phyloP scores from a whole-genome alignment of 2,113 vertebrate species.

The Ranitomeya imitator region DNA sequence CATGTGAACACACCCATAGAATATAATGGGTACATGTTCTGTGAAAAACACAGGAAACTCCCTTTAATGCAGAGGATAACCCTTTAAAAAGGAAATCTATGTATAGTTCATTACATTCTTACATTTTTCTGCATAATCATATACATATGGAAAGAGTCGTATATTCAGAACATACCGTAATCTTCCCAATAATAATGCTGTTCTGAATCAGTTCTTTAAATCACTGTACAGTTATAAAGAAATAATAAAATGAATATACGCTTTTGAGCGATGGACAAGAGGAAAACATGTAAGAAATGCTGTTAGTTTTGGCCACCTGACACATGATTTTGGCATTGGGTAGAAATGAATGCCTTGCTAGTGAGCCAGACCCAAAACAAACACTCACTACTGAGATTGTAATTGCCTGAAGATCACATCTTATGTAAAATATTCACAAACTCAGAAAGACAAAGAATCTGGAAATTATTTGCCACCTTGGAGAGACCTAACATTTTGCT shows the following conservation, averaged over 20 bases:
- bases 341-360: slow-evolving; percentile 65
- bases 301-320: slow-evolving; percentile 62
- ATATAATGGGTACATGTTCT: too few species aligned
- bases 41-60: too few species aligned
- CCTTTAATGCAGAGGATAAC: too few species aligned
- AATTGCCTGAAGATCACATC: slow-evolving; percentile 65
- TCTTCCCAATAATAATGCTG: neutral
- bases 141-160: neutral
- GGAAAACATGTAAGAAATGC: slow-evolving; percentile 47
- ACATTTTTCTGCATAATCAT: neutral
- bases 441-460: slow-evolving; percentile 61
- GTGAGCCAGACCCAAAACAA: slow-evolving; percentile 64
- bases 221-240: neutral
- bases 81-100: neutral
- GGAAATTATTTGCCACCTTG: slow-evolving; percentile 63
- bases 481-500: slow-evolving; percentile 61
- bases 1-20: too few species aligned
- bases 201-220: neutral
- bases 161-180: neutral
- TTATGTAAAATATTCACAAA: slow-evolving; percentile 64
- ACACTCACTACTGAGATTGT: slow-evolving; percentile 53
- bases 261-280: slow-evolving; percentile 43
- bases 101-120: neutral
- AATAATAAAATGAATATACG: slow-evolving; percentile 12
- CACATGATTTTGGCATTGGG: slow-evolving; percentile 59